Percentiles rank a stretch among this genome's conserved stretches.
phyloP scores from a whole-genome alignment of 1,140 invertebrate species.

The Drosophila littoralis region DNA sequence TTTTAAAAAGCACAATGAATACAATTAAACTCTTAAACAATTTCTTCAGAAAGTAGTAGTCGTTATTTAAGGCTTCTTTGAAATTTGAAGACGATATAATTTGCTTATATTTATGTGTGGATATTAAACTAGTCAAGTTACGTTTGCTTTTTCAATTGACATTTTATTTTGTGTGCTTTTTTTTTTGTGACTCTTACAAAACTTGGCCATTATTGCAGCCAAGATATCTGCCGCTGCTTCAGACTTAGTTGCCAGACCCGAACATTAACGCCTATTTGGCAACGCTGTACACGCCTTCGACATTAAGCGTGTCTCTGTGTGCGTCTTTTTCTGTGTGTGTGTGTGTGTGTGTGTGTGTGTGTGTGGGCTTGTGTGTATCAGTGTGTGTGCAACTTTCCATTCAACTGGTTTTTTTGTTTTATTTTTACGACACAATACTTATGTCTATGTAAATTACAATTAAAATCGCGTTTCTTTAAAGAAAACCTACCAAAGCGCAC shows the following conservation, averaged over 20 bases:
- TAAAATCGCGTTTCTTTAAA: constrained; percentile 27
- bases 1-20: not conserved
- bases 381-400: constrained; percentile 59
- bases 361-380: no score
- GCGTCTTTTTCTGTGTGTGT: no score
- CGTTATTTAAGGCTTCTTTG: not conserved
- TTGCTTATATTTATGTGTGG: not conserved
- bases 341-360: constrained; percentile 19
- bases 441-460: constrained; percentile 47
- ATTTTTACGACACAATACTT: constrained; percentile 19
- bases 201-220: constrained; percentile 31
- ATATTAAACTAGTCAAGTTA: not conserved
- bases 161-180: constrained; percentile 5
- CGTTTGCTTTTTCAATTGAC: constrained; percentile 17
- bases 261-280: constrained; percentile 49
- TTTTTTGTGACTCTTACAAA: constrained; percentile 15
- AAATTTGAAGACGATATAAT: not conserved
- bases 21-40: not conserved
- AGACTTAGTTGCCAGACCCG: constrained; percentile 16
- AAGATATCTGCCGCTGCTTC: not conserved
- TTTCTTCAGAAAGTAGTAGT: not conserved
- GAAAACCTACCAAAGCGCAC: not conserved
- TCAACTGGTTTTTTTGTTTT: constrained; percentile 59
- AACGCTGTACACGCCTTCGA: constrained; percentile 34
- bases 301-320: constrained; percentile 9